A percentile compares a stretch with the other conserved stretches of the same genome.
These are phyloP conservation scores for Sitta carolinensis DNA, from an alignment of 2,797 vertebrate genomes.

Conservation along the genomic window DNA sequence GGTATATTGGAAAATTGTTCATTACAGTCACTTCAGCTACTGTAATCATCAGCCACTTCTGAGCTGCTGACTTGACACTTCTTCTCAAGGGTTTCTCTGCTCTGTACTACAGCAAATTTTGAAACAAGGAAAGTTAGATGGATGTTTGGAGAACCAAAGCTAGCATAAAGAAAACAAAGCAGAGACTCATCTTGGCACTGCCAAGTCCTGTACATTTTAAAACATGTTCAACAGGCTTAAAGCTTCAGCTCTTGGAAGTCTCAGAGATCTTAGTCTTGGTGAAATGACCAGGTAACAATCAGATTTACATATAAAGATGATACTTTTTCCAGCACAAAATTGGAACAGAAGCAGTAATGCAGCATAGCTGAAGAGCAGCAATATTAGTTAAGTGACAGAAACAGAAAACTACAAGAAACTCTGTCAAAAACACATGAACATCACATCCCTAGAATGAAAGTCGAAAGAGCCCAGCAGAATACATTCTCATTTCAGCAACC, in stretches of 20 bases:
- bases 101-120: neutral
- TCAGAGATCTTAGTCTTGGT: neutral
- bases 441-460: neutral
- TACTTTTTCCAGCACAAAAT: neutral
- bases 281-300: neutral
- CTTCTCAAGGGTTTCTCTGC: neutral
- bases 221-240: neutral
- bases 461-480: neutral
- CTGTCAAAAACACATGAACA: neutral
- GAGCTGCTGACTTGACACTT: too few species aligned
- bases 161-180: neutral
- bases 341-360: neutral
- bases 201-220: neutral
- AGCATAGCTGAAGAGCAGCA: neutral
- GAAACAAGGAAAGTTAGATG: neutral
- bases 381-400: neutral
- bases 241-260: neutral
- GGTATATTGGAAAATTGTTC: neutral
- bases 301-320: neutral
- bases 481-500: neutral
- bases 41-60: too few species aligned
- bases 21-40: neutral
- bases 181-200: neutral
- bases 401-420: neutral
- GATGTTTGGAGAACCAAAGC: neutral